Evolutionary conservation across 2,797 vertebrate species (phyloP), one percentile per base, ranked within the genome.

Genomic region (Notolepis coatsorum): DNA sequence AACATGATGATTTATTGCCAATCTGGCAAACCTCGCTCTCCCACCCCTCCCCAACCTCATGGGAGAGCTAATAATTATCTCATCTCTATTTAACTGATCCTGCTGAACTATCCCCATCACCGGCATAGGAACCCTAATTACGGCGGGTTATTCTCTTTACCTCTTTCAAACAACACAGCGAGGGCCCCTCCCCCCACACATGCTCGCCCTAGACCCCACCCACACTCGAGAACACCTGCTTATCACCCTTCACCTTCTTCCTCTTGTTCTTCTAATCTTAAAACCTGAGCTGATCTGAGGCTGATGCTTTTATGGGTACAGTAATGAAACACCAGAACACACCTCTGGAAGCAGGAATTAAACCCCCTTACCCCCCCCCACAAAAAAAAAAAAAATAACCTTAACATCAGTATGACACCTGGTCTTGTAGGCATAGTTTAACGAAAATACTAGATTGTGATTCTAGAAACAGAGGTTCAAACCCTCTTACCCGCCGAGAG

Each of bases 391-490:
- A n/a, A n/a, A n/a, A n/a, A n/a, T n/a, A n/a, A n/a, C n/a, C n/a
- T n/a, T n/a, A n/a, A n/a, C n/a, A n/a, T n/a, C n/a, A n/a, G n/a
- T n/a, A n/a, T n/a, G n/a, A n/a, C n/a, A n/a, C n/a, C n/a, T n/a
- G n/a, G n/a, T n/a, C 55, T 7, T 84, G 81, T 80, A 41, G 38
- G 12, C 4, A 65, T 87, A 84, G 80, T 88, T 84, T 84, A 84
- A 84, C 0, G 0, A 88, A 87, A 70, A 86, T 8, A 4, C 28
- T 81, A 84, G 83, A 80, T 81, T 87, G 84, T 89, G 83, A 68
- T 80, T 84, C 83, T 82, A 76, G 20, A 72, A 1, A 87, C 0
- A 73, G 49, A 0, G 31, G 74, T 76, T 88, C 81, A 65, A 80
- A 0, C 0, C 80, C 63, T 0, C 38, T 79, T 71, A 15, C 10